Evolutionary conservation across 2,888 invertebrate species (phyloP).

Genomic region (Lasioglossum zephyrum): DNA sequence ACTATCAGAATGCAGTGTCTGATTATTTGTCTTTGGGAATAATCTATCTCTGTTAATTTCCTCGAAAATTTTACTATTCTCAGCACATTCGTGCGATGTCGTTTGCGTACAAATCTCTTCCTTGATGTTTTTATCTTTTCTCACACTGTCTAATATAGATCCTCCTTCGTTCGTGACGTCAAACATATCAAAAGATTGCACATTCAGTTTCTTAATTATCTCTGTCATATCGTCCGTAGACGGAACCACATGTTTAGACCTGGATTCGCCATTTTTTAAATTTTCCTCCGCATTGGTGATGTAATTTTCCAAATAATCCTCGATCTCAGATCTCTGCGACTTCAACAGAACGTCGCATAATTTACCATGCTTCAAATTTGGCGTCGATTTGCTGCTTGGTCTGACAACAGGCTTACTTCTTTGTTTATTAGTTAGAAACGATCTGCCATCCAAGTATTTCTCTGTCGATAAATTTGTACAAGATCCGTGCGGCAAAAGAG

Average conservation of each 20-base stretch:
- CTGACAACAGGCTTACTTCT: neutral
- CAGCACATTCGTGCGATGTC: neutral
- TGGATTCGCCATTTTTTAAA: neutral
- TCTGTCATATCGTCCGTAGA: conserved; percentile 55
- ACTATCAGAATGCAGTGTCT: conserved; percentile 16
- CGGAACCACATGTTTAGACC: conserved; percentile 21
- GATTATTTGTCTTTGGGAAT: neutral
- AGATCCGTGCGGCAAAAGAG: neutral
- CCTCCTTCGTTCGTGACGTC: conserved; percentile 15
- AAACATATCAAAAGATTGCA: conserved; percentile 41
- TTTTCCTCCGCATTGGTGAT: conserved; percentile 7
- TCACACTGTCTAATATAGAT: neutral
- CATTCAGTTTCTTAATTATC: conserved; percentile 62
- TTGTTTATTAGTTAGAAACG: conserved; percentile 11
- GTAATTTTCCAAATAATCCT: conserved; percentile 40
- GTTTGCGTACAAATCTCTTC: conserved; percentile 20
- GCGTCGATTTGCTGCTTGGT: neutral
- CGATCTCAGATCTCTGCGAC: conserved; percentile 10
- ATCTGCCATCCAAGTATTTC: conserved; percentile 4
- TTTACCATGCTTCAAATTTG: conserved; percentile 18
- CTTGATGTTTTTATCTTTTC: neutral
- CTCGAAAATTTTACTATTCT: neutral
- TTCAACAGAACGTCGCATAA: neutral
- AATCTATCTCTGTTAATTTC: neutral
- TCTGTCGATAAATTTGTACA: neutral